phyloP scores from a whole-genome alignment of 1,140 invertebrate species.

The Hylaeus volcanicus region DNA sequence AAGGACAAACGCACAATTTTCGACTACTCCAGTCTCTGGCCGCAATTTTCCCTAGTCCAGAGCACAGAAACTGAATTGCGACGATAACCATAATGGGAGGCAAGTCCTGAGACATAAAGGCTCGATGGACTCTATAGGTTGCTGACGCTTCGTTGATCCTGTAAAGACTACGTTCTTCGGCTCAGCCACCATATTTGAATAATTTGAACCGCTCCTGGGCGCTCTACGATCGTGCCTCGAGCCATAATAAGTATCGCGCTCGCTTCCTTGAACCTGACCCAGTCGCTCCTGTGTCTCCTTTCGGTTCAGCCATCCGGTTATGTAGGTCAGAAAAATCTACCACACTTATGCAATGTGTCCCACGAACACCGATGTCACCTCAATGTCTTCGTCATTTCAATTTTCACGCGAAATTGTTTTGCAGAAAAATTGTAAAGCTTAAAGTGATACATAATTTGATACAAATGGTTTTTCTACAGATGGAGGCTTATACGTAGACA shows the following conservation, averaged over 20 bases:
- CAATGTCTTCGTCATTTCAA: no score
- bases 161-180: constrained; percentile 6
- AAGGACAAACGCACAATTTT: constrained; percentile 28
- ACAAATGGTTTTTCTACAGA: no score
- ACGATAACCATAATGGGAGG: constrained; percentile 23
- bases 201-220: background rate
- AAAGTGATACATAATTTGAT: no score
- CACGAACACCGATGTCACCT: no score
- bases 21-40: background rate
- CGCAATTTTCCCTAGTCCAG: constrained; percentile 16
- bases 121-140: background rate
- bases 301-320: background rate
- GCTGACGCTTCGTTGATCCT: constrained; percentile 39
- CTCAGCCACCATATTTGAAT: constrained; percentile 5
- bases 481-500: no score
- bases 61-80: background rate
- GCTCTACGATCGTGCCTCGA: background rate
- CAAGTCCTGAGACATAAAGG: background rate
- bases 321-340: background rate
- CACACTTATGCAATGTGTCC: no score
- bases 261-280: background rate
- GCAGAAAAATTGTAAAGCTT: no score
- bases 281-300: background rate
- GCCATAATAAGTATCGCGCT: background rate
- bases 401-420: no score